Conservation (phyloP, 1,140 invertebrate genomes). For the Drosophila murphyi region DNA sequence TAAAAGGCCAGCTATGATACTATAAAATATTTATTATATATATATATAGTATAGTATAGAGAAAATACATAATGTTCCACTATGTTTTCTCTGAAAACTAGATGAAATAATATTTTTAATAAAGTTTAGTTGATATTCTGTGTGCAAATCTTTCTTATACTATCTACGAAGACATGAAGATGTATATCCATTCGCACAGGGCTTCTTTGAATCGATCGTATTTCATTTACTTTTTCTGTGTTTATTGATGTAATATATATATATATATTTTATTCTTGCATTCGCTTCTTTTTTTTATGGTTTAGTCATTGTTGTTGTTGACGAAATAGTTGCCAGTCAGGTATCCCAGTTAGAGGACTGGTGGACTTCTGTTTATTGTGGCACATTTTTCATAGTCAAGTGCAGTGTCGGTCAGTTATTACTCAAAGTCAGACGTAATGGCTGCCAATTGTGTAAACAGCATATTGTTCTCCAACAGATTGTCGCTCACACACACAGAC, state of each 20-base stretch:
- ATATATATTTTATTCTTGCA: conserved; percentile 22
- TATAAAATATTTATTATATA: too few relatives aligned
- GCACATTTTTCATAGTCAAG: conserved; percentile 76
- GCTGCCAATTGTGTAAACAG: conserved; percentile 61
- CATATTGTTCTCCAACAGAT: conserved; percentile 60
- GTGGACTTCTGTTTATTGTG: conserved; percentile 57
- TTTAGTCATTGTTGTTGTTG: conserved; percentile 56
- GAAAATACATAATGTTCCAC: too few relatives aligned
- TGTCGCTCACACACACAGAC: conserved; percentile 39
- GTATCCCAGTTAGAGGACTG: conserved; percentile 8
- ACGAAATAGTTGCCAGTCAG: conserved; percentile 61
- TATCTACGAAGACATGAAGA: too few relatives aligned
- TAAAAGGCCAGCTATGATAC: background rate
- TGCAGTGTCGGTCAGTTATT: conserved; percentile 68
- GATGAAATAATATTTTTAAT: too few relatives aligned
- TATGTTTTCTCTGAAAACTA: too few relatives aligned
- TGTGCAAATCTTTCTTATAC: too few relatives aligned
- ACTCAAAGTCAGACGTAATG: conserved; percentile 78
- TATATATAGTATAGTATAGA: too few relatives aligned
- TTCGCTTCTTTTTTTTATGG: conserved; percentile 41
- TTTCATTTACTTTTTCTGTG: conserved; percentile 7
- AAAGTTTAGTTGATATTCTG: too few relatives aligned
- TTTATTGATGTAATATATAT: background rate
- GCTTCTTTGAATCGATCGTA: background rate
- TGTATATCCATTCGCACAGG: background rate